Percentiles rank a stretch among this genome's conserved stretches.
These are phyloP conservation scores for Hemibagrus wyckioides DNA, from an alignment of 2,113 vertebrate species.

Conservation along the genomic window DNA sequence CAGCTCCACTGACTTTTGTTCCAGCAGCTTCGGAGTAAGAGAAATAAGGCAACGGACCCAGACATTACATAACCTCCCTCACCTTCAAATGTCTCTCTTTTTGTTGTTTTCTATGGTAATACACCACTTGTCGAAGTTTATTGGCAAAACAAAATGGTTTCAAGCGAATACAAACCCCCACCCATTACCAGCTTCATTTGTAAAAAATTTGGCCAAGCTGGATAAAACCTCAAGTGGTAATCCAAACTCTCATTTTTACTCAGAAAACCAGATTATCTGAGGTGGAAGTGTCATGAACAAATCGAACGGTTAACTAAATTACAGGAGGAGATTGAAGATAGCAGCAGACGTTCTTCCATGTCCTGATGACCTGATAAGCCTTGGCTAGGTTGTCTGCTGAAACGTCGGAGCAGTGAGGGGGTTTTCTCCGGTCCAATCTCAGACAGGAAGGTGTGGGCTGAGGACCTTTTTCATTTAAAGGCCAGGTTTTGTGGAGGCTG, in stretches of 20 bases:
- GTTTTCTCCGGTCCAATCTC: conserved; percentile 40
- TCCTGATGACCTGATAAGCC: conserved; percentile 21
- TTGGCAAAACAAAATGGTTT: conserved; percentile 10
- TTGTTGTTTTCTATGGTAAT: conserved; percentile 37
- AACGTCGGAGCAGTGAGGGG: conserved; percentile 43
- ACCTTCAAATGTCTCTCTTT: conserved; percentile 42
- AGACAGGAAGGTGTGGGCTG: conserved; percentile 52
- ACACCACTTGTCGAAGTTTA: conserved; percentile 23
- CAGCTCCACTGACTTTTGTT: conserved; percentile 57
- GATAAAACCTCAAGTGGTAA: background rate
- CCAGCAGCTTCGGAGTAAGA: conserved; percentile 59
- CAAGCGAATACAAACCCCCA: background rate
- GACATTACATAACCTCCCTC: conserved; percentile 59
- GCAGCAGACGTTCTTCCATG: background rate
- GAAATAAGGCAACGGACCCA: conserved; percentile 57
- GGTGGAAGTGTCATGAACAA: background rate
- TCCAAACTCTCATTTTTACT: background rate
- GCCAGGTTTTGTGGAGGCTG: conserved; percentile 52
- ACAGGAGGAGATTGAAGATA: background rate
- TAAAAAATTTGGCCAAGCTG: background rate
- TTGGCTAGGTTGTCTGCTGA: background rate
- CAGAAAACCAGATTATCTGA: background rate
- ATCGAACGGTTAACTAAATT: background rate
- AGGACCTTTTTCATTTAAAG: conserved; percentile 24
- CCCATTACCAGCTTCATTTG: background rate